Evolutionary conservation across 2,113 vertebrate species (phyloP).

Genomic region (Macroglossus sobrinus): DNA sequence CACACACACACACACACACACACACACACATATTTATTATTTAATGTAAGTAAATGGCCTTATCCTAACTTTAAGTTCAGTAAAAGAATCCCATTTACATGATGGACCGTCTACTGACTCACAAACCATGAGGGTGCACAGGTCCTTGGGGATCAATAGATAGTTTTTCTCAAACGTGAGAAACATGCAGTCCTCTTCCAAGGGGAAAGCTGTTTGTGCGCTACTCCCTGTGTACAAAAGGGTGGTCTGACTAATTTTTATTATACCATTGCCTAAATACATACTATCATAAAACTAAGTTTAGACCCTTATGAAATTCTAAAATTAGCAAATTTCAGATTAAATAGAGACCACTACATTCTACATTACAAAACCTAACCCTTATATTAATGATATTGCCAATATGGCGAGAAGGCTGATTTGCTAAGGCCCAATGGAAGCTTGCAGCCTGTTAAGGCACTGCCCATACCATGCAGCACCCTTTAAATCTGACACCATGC

Average conservation of each 20-base stretch:
- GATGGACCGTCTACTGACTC: neutral
- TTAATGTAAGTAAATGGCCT: neutral
- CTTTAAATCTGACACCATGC: neutral
- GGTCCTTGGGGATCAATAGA: neutral
- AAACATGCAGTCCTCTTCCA: no score
- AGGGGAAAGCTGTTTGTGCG: no score
- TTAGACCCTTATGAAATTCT: neutral
- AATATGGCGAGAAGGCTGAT: neutral
- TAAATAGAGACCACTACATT: neutral
- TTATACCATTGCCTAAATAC: neutral
- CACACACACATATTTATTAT: neutral
- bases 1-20: neutral
- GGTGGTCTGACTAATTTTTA: neutral
- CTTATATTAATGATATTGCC: neutral
- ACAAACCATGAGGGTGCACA: neutral
- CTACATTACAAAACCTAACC: neutral
- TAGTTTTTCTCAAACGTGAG: neutral
- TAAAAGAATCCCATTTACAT: neutral
- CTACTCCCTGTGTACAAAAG: neutral
- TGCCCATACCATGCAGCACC: fast-evolving
- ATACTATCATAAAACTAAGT: neutral
- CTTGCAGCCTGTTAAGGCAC: neutral
- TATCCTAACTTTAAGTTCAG: neutral
- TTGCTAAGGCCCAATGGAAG: neutral
- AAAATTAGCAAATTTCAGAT: neutral